Percentiles rank a stretch among this genome's conserved stretches.
Evolutionary conservation across 2,113 vertebrate genomes (phyloP).

Genomic region (Clupea harengus): DNA sequence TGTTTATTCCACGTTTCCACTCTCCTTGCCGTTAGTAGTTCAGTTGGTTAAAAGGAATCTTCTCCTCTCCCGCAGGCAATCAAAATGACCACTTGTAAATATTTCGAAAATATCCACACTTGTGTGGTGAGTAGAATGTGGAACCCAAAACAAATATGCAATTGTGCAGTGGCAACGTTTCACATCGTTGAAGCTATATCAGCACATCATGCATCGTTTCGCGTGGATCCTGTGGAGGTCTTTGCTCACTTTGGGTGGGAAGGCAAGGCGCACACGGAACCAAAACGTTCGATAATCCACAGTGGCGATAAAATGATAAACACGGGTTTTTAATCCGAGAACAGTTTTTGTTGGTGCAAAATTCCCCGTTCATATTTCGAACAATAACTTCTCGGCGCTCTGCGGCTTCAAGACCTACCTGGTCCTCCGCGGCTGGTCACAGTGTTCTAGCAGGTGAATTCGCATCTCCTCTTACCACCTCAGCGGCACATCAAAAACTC

Average conservation of each 20-base stretch:
- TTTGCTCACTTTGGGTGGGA: slow-evolving; percentile 13
- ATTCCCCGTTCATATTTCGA: slow-evolving; percentile 10
- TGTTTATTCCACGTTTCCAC: slow-evolving; percentile 15
- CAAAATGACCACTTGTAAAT: neutral
- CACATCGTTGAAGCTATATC: slow-evolving; percentile 8
- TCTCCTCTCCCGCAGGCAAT: neutral
- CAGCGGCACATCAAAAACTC: slow-evolving; percentile 32
- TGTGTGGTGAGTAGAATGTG: neutral
- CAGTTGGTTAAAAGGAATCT: neutral
- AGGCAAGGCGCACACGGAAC: slow-evolving; percentile 20
- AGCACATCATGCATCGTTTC: slow-evolving; percentile 31
- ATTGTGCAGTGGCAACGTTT: neutral
- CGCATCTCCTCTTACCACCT: slow-evolving; percentile 31
- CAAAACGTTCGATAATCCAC: slow-evolving; percentile 34
- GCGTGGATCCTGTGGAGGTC: slow-evolving; percentile 9
- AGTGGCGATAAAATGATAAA: slow-evolving; percentile 7
- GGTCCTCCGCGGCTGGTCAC: slow-evolving; percentile 32
- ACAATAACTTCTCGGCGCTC: slow-evolving; percentile 22
- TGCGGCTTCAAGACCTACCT: neutral
- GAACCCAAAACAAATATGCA: neutral
- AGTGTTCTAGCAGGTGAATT: slow-evolving; percentile 43
- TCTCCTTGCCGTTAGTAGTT: slow-evolving; percentile 5
- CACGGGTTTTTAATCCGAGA: neutral
- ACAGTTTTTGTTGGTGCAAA: neutral
- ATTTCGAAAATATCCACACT: slow-evolving; percentile 2